Conservation (phyloP, 2,888 invertebrate species). For the Mamestra brassicae region DNA sequence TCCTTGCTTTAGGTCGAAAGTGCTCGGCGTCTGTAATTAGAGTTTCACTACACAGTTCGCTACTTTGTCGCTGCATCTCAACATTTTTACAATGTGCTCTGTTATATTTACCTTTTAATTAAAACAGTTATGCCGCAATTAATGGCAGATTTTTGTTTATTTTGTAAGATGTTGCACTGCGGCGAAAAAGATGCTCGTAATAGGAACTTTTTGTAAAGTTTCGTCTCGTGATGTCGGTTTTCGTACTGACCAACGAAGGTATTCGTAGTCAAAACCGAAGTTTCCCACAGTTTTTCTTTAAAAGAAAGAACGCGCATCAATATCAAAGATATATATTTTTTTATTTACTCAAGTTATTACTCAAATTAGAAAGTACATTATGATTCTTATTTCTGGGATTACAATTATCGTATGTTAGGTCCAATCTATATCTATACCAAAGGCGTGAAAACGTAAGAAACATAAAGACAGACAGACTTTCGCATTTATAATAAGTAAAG, state of each 20-base stretch:
- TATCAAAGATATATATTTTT: too few species aligned
- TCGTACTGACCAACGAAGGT: neutral
- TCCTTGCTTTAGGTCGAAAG: constrained; percentile 60
- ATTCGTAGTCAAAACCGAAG: neutral
- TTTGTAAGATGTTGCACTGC: constrained; percentile 1
- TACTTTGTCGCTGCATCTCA: constrained; percentile 56
- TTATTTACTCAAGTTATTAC: too few species aligned
- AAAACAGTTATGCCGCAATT: constrained; percentile 52
- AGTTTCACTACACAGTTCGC: constrained; percentile 58
- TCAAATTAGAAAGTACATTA: neutral
- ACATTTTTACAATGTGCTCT: constrained; percentile 58
- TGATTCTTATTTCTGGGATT: too few species aligned
- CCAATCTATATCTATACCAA: too few species aligned
- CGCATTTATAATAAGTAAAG: too few species aligned
- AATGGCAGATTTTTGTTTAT: constrained; percentile 27
- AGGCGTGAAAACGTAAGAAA: too few species aligned
- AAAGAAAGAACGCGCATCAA: too few species aligned
- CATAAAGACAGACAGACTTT: too few species aligned
- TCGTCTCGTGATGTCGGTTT: neutral
- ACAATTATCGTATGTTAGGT: too few species aligned
- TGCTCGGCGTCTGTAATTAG: constrained; percentile 60
- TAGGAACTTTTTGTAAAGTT: neutral
- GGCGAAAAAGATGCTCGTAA: neutral
- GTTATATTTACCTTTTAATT: constrained; percentile 63
- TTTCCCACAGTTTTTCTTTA: neutral